phyloP scores from a whole-genome alignment of 2,888 invertebrate species.

The Apomyelois bistriatella region DNA sequence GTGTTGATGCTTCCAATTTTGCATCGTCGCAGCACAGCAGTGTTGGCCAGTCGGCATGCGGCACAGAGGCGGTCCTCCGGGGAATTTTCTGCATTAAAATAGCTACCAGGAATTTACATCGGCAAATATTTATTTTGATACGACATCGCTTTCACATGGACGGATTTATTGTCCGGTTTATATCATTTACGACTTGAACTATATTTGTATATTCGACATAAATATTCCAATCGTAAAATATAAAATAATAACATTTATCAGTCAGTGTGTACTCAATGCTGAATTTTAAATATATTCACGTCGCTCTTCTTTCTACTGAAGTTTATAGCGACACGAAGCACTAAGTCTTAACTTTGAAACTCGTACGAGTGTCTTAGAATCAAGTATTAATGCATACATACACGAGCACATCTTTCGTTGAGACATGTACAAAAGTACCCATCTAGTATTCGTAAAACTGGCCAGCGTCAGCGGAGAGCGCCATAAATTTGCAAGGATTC shows the following conservation, averaged over 20 bases:
- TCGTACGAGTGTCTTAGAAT: slow-evolving; percentile 2
- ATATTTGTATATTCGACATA: not conserved
- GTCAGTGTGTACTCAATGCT: not conserved
- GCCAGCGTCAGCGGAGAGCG: slow-evolving; percentile 54
- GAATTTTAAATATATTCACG: not conserved
- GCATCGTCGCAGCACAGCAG: not conserved
- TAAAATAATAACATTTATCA: not conserved
- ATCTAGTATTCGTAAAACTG: slow-evolving; percentile 57
- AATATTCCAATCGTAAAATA: not conserved
- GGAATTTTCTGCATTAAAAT: slow-evolving; percentile 10
- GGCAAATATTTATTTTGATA: not conserved
- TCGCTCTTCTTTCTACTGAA: not conserved
- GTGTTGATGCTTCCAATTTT: slow-evolving; percentile 12
- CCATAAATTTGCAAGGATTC: slow-evolving; percentile 74
- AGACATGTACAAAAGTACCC: slow-evolving; percentile 50
- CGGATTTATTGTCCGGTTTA: not conserved
- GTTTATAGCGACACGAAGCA: not conserved
- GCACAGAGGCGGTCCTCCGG: not conserved
- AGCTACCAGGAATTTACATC: not conserved
- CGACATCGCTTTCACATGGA: not conserved
- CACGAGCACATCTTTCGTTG: slow-evolving; percentile 35
- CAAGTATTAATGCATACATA: slow-evolving; percentile 18
- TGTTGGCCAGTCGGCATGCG: not conserved
- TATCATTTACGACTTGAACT: not conserved
- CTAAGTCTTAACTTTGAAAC: not conserved